Evolutionary conservation across 2,113 vertebrate species (phyloP), one percentile per base, ranked within the genome.

Genomic region (Ammodytes marinus): DNA sequence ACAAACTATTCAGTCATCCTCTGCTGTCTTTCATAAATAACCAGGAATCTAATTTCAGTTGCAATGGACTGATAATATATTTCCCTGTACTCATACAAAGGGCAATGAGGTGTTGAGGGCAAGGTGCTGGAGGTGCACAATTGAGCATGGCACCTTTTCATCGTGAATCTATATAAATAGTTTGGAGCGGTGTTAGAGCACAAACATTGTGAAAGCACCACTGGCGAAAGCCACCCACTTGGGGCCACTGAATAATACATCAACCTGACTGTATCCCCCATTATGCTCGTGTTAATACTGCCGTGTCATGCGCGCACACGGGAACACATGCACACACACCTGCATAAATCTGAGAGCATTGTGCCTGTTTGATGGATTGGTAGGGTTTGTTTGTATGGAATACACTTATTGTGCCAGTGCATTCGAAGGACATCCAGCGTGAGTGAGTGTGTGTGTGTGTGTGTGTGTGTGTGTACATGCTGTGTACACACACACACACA

Each of bases 161-260:
- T 70, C 43, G 53, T 69, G 70, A 39, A 72, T 80, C 77, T 84
- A 74, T 74, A 80, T 58, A 74, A 68, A 82, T 52, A 77, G 76
- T 27, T 27, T 40, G 27, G 59, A 82, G 53, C 67, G 13, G 57
- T 81, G 71, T 88, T 88, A 57, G 69, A 88, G 82, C 74, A 47
- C 78, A 86, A 84, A 86, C 81, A 80, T 75, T 78, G 82, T 74
- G 80, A 85, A 80, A 78, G 88, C 78, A 79, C 71, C 73, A 65
- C 77, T 74, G 82, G 80, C 86, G 81, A 85, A 87, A 89, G 79
- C 83, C 79, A 73, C 89, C 57, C 84, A 84, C 77, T 19, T 58
- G 85, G 83, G 86, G 77, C 77, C 40, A 37, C 67, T 93, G 89
- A 92, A 94, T 94, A 93, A 94, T 90, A 90, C 91, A 94, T 91